Conservation (phyloP, 2,113 vertebrate species). For the Pelvicachromis taeniatus region DNA sequence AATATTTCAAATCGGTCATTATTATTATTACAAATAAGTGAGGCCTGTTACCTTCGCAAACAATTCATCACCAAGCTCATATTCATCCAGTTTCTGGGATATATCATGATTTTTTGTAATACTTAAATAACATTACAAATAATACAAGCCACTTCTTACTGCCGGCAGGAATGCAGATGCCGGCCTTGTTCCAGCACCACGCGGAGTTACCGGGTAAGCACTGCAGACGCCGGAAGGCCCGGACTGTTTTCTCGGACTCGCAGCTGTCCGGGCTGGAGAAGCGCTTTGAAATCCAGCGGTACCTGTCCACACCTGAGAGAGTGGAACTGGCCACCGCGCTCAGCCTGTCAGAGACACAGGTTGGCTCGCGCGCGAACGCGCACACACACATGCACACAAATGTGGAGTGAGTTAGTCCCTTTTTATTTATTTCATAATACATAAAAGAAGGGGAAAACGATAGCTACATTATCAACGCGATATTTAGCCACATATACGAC, state of each 20-base stretch:
- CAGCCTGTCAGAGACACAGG: conserved; percentile 98
- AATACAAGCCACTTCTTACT: not conserved
- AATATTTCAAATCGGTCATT: not conserved
- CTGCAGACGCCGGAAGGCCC: conserved; percentile 91
- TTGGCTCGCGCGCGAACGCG: conserved; percentile 19
- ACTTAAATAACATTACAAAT: not conserved
- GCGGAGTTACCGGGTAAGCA: conserved; percentile 91
- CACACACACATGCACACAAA: not conserved
- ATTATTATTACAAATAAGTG: not conserved
- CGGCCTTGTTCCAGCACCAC: conserved; percentile 89
- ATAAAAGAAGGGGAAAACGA: not conserved
- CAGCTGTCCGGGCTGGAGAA: conserved; percentile 96
- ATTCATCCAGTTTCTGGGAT: not conserved
- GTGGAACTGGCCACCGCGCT: conserved; percentile 95
- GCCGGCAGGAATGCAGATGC: conserved; percentile 85
- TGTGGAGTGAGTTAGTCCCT: not conserved
- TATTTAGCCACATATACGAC: not conserved
- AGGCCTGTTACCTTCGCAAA: not conserved
- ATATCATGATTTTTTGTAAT: not conserved
- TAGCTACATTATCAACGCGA: too few species aligned
- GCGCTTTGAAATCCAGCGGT: conserved; percentile 93
- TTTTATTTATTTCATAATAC: not conserved
- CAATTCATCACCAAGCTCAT: not conserved
- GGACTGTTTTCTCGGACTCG: conserved; percentile 97
- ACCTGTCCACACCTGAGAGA: conserved; percentile 93